A percentile compares a stretch with the other conserved stretches of the same genome.
Conservation (phyloP, 2,797 vertebrate genomes). For the Scleropages formosus region DNA sequence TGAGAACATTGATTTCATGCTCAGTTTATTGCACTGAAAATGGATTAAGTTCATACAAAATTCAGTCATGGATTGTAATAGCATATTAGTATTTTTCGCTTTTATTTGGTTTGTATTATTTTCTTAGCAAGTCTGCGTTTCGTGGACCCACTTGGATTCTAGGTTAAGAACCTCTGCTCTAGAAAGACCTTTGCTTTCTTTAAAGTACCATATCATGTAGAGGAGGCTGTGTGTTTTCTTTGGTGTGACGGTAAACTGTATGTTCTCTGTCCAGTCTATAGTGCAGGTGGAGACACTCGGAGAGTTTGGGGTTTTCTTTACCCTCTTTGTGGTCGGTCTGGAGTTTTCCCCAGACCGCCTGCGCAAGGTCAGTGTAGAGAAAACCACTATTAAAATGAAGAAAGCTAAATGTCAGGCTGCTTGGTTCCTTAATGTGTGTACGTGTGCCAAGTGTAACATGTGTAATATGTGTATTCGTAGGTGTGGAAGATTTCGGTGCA, state of each 20-base stretch:
- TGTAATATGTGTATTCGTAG: slow-evolving; percentile 59
- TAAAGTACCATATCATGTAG: background rate
- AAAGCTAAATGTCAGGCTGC: background rate
- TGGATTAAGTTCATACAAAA: too few species aligned
- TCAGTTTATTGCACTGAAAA: too few species aligned
- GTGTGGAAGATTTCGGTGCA: slow-evolving; percentile 95
- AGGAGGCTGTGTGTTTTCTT: slow-evolving; percentile 5
- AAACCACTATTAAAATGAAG: background rate
- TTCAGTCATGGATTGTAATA: too few species aligned
- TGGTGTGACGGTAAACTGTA: background rate
- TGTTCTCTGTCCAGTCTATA: slow-evolving; percentile 76
- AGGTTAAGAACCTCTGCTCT: too few species aligned
- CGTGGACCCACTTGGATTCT: too few species aligned
- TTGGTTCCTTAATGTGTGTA: background rate
- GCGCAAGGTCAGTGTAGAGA: slow-evolving; percentile 75
- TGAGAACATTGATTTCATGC: too few species aligned
- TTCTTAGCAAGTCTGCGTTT: too few species aligned
- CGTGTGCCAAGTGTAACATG: background rate
- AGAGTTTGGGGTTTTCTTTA: slow-evolving; percentile 95
- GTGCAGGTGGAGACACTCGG: slow-evolving; percentile 96
- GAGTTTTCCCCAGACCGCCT: slow-evolving; percentile 96
- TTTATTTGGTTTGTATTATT: too few species aligned
- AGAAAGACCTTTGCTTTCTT: too few species aligned
- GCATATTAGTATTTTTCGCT: too few species aligned
- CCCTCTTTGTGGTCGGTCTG: slow-evolving; percentile 91